Evolutionary conservation across 1,140 invertebrate genomes (phyloP).

Genomic region (Rhopalosiphum maidis): DNA sequence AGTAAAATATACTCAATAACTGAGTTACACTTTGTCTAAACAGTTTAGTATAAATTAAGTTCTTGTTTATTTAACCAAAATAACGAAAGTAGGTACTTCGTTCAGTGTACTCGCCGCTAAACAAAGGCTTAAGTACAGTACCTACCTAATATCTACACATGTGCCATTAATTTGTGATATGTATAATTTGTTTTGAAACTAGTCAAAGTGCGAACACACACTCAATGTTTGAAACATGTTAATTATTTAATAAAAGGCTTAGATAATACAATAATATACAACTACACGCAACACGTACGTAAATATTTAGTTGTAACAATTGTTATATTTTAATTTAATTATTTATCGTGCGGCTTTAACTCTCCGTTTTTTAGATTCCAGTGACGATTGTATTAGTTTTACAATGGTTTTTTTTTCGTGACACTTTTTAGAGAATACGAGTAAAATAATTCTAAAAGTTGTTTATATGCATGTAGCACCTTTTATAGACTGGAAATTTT

Average conservation of each 20-base stretch:
- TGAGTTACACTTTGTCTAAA: neutral
- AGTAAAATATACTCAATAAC: neutral
- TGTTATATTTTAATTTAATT: neutral
- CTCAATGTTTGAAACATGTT: neutral
- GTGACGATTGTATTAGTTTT: neutral
- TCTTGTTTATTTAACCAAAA: constrained; percentile 6
- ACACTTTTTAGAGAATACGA: neutral
- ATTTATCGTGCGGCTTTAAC: neutral
- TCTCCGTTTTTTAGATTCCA: neutral
- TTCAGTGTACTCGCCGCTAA: neutral
- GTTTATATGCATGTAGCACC: neutral
- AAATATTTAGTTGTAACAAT: neutral
- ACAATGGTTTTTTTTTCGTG: neutral
- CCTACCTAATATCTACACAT: neutral
- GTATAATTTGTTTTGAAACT: neutral
- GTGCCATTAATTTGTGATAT: neutral
- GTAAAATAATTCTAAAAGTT: neutral
- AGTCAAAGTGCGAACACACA: neutral
- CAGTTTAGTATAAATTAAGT: neutral
- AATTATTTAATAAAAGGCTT: neutral
- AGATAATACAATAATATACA: neutral
- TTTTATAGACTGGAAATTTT: neutral
- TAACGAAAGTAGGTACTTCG: neutral
- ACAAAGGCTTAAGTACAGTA: neutral
- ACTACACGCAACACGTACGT: neutral